Evolutionary conservation across 1,140 invertebrate species (phyloP).

Genomic region (Lasioglossum albipes): DNA sequence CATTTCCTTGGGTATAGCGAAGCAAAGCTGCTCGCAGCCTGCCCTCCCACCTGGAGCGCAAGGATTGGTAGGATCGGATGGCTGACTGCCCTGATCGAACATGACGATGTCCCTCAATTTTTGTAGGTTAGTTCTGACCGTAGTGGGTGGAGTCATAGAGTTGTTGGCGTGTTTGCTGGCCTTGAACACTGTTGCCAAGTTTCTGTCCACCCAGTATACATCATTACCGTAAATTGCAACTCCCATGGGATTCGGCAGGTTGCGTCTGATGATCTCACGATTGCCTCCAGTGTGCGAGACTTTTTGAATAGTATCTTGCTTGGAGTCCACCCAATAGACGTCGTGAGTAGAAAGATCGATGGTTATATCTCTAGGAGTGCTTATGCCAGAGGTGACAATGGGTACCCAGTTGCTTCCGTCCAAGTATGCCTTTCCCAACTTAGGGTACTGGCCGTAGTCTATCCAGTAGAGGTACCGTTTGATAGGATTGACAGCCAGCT

Average conservation of each 20-base stretch:
- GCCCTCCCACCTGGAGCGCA: slow-evolving; percentile 86
- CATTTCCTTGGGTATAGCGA: slow-evolving; percentile 88
- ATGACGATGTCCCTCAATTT: slow-evolving; percentile 94
- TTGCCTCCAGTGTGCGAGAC: slow-evolving; percentile 90
- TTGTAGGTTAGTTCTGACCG: slow-evolving; percentile 90
- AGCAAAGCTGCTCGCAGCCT: slow-evolving; percentile 97
- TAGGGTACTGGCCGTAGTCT: slow-evolving; percentile 97
- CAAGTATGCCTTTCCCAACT: slow-evolving; percentile 93
- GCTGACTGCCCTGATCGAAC: slow-evolving; percentile 93
- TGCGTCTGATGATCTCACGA: slow-evolving; percentile 90
- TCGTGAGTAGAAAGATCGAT: slow-evolving; percentile 97
- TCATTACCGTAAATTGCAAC: slow-evolving; percentile 91
- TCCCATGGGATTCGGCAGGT: slow-evolving; percentile 97
- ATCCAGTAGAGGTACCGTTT: slow-evolving; percentile 97
- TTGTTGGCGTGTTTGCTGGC: slow-evolving; percentile 88
- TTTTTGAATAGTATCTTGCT: slow-evolving; percentile 94
- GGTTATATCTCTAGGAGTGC: slow-evolving; percentile 94
- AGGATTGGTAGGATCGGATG: slow-evolving; percentile 88
- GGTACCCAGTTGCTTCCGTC: slow-evolving; percentile 94
- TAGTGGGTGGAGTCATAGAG: slow-evolving; percentile 82
- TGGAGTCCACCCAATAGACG: slow-evolving; percentile 98
- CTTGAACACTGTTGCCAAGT: slow-evolving; percentile 93
- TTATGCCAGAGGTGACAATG: slow-evolving; percentile 94
- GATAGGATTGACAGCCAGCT: slow-evolving; percentile 97
- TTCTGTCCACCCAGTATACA: slow-evolving; percentile 98